Percentiles rank a stretch among this genome's conserved stretches.
phyloP scores from a whole-genome alignment of 2,797 vertebrate species.

The Enteromius anoplus region DNA sequence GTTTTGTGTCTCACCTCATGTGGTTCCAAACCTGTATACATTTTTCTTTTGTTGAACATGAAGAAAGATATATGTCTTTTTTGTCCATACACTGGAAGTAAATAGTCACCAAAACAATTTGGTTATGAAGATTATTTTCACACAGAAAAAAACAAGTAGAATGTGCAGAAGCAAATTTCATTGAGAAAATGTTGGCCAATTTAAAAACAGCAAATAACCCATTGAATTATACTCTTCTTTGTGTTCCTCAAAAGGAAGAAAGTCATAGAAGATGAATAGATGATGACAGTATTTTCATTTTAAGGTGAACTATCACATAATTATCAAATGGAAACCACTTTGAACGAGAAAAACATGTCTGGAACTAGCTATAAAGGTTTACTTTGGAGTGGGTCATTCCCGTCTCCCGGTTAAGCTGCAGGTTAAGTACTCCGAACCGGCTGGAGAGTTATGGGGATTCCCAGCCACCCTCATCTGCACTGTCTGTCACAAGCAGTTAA shows the following conservation, averaged over 20 bases:
- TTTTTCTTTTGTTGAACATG: neutral
- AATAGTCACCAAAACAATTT: neutral
- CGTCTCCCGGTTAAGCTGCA: slow-evolving; percentile 1
- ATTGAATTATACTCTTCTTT: neutral
- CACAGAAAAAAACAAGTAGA: neutral
- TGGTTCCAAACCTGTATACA: neutral
- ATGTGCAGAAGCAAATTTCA: neutral
- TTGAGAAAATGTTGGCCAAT: neutral
- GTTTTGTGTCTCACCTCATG: neutral
- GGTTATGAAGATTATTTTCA: neutral
- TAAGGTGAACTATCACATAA: neutral
- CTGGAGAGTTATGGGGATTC: slow-evolving; percentile 55
- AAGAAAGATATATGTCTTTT: neutral
- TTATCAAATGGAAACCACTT: neutral
- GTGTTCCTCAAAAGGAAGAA: neutral
- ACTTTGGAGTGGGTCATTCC: neutral
- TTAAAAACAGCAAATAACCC: neutral
- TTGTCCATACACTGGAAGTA: neutral
- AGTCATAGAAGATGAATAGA: neutral
- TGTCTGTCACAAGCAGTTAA: slow-evolving; percentile 51
- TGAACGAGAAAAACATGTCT: neutral
- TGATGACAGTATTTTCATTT: neutral
- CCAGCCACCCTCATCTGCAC: slow-evolving; percentile 43
- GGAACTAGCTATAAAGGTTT: slow-evolving; percentile 3
- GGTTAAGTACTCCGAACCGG: slow-evolving; percentile 28